A percentile compares a stretch with the other conserved stretches of the same genome.
Evolutionary conservation across 1,140 invertebrate genomes (phyloP).

Genomic region (Macrosteles quadrilineatus): DNA sequence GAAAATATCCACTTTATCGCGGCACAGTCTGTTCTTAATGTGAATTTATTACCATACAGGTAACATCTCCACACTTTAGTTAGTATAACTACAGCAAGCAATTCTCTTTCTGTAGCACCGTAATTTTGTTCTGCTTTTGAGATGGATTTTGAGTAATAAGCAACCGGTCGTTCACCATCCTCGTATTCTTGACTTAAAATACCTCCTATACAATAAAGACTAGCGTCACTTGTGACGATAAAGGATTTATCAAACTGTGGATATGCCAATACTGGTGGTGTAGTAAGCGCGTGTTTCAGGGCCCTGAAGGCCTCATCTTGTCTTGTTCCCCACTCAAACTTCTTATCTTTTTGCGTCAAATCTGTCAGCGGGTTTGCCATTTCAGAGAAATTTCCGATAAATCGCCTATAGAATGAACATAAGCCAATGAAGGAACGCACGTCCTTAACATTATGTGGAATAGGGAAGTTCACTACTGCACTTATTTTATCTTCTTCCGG

Average conservation of each 20-base stretch:
- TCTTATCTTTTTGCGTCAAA: not conserved
- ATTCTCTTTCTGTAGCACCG: not conserved
- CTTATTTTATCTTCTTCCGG: too few relatives aligned
- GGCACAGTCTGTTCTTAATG: not conserved
- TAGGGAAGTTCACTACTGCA: too few relatives aligned
- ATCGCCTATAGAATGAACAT: not conserved
- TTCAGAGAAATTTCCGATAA: not conserved
- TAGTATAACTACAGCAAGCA: not conserved
- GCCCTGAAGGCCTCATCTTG: not conserved
- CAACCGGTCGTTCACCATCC: not conserved
- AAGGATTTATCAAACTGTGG: not conserved
- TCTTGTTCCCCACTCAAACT: not conserved
- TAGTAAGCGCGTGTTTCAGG: not conserved
- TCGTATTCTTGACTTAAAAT: not conserved
- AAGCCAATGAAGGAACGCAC: too few relatives aligned
- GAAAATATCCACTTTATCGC: too few relatives aligned
- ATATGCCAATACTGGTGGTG: not conserved
- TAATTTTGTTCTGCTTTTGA: not conserved
- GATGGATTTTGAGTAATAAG: not conserved
- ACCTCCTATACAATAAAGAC: not conserved
- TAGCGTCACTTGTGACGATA: not conserved
- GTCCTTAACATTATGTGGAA: too few relatives aligned
- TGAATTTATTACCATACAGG: not conserved
- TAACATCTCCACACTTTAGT: conserved; percentile 3
- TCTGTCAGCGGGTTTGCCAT: not conserved